phyloP scores from a whole-genome alignment of 2,113 vertebrate genomes.

The Pygoscelis antarcticus region DNA sequence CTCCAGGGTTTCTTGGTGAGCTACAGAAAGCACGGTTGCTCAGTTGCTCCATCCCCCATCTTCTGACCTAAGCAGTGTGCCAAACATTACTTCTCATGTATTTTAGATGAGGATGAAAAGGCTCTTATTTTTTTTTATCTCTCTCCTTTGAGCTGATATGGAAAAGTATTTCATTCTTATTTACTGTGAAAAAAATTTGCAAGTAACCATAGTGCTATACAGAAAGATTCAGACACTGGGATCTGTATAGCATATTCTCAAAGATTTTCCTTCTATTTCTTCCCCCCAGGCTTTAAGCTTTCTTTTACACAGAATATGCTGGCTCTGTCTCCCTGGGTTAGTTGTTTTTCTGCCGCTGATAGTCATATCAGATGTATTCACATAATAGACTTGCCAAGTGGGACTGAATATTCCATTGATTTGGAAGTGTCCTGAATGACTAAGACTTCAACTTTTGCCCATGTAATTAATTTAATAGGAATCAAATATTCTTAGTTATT shows the following conservation, averaged over 20 bases:
- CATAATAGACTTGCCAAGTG: not conserved
- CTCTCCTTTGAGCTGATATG: not conserved
- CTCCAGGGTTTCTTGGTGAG: not conserved
- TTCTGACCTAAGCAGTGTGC: not conserved
- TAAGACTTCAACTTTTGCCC: conserved; percentile 18
- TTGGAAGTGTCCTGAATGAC: not conserved
- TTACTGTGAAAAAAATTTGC: not conserved
- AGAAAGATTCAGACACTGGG: not conserved
- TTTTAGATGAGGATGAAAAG: not conserved
- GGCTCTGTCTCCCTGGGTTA: not conserved
- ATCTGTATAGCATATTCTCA: not conserved
- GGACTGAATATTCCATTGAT: not conserved
- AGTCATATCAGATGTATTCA: not conserved
- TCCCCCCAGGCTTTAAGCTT: not conserved
- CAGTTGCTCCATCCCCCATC: not conserved
- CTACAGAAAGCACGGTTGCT: not conserved
- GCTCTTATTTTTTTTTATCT: not conserved
- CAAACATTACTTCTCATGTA: not conserved
- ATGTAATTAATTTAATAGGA: conserved; percentile 15
- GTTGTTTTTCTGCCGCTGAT: not conserved
- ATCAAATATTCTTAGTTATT: not conserved
- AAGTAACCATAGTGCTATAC: not conserved
- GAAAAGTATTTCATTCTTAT: not conserved
- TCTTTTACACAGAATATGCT: not conserved
- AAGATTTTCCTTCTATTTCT: not conserved